Base-by-base conservation (phyloP, 2,113 vertebrate species). In the Lampris incognitus region DNA sequence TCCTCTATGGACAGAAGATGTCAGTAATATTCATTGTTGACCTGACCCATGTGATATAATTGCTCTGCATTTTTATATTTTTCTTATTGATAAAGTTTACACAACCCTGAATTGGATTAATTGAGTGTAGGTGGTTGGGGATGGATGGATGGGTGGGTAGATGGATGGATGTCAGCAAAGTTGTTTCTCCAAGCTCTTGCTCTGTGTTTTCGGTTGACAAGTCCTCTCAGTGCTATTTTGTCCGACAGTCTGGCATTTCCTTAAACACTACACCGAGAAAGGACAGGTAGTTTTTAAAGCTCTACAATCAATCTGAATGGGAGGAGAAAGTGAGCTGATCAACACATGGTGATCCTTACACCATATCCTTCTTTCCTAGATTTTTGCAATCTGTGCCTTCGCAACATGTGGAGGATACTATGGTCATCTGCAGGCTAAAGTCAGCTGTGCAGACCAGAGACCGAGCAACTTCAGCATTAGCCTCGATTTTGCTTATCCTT, bases 341-440 rank as follows among this genome's bases (percentile, higher is more conserved):
- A 77, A 40, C 0, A 41, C 39, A 39, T 66, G 9, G 0, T 54
- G 10, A 72, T 55, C 1, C 1, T 56, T 82, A 67, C 6, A 41
- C 38, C 0, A 36, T 52, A 49, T 50, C 81, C 68, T 77, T 83
- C 66, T 88, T 57, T 54, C 75, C 13, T 92, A 99, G 98, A 96
- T 99, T 95, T 99, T 98, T 97, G 97, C 98, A 91, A 96, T 99
- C 93, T 99, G 98, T 96, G 97, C 98, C 76, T 99, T 99, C 95
- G 96, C 97, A 96, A 99, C 98, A 98, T 99, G 98, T 87, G 98
- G 97, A 88, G 97, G 98, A 85, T 98, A 99, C 92, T 95, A 95
- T 70, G 98, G 98, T 91, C 95, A 93, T 85, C 96, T 99, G 92
- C 94, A 93, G 93, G 96, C 99, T 94, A 96, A 96, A 91, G 97